Evolutionary conservation across 2,888 invertebrate genomes (phyloP), one percentile per base, ranked within the genome.

Genomic region (Drosophila neonasuta): DNA sequence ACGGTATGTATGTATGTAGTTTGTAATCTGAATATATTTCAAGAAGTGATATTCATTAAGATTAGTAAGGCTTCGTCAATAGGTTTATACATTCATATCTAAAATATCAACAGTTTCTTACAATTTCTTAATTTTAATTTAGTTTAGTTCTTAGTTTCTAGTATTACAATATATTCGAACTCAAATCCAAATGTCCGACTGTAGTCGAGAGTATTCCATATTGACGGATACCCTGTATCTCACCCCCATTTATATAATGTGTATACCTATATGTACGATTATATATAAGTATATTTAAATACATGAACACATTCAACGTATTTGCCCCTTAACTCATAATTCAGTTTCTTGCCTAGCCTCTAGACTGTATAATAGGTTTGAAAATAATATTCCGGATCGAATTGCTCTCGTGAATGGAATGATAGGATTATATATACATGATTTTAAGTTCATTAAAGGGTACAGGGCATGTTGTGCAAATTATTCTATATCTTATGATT

Each of bases 1-100:
- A 55, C 45, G 15, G 45, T 46, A 46, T 56, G 20, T 54, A 17
- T 67, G 20, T 20, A 58, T 56, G 48, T 65, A 50, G 29, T 36
- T 49, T 49, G 59, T 15, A 41, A 39, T 42, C 44, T 45, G n/a
- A 64, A 58, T 55, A 68, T 55, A 69, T 63, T 49, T 63, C 49
- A 63, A 49, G 61, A 57, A 62, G 65, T 77, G 70, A 57, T 59
- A 45, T 61, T 52, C 50, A 52, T 77, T 79, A 68, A 77, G 55
- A 62, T 77, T 79, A 82, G 60, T 82, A 80, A 84, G 75, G 60
- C 73, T 62, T 67, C 59, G 60, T 64, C 55, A 63, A 72, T 70
- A 71, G 64, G 51, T 64, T 77, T 62, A 54, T 60, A 66, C 65
- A 71, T 57, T 64, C 60, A 66, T 64, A 66, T 77, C 58, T 48